These are phyloP conservation scores for Apaloderma vittatum DNA, from an alignment of 2,113 vertebrate species.

Conservation along the genomic window DNA sequence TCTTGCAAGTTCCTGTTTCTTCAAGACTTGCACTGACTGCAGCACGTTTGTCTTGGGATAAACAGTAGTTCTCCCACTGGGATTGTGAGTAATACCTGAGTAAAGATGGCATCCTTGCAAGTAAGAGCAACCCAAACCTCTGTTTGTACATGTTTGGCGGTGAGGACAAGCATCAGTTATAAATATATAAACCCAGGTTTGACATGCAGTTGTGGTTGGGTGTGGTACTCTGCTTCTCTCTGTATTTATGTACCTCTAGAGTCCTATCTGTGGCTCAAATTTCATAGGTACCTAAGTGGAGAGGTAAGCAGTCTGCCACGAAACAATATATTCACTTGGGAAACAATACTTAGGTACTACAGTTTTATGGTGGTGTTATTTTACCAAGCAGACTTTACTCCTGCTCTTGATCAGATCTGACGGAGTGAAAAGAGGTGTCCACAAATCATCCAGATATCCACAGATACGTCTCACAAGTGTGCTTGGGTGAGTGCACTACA, in stretches of 20 bases:
- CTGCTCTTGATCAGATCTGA: conserved; percentile 13
- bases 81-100: background rate
- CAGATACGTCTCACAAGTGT: background rate
- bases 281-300: background rate
- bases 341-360: background rate
- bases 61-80: background rate
- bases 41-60: background rate
- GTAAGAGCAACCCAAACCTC: background rate
- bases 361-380: background rate
- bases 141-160: background rate
- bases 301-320: background rate
- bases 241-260: background rate
- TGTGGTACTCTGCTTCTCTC: background rate
- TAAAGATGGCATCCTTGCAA: background rate
- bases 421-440: conserved; percentile 1
- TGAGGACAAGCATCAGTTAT: background rate
- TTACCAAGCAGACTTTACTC: background rate
- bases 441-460: background rate
- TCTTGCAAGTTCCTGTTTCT: background rate
- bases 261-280: background rate
- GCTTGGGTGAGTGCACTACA: background rate
- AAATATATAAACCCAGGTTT: background rate
- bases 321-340: fast-evolving
- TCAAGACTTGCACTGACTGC: background rate
- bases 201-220: background rate